A percentile compares a stretch with the other conserved stretches of the same genome.
Conservation (phyloP, 1,140 invertebrate species). For the Drosophila quadrilineata region DNA sequence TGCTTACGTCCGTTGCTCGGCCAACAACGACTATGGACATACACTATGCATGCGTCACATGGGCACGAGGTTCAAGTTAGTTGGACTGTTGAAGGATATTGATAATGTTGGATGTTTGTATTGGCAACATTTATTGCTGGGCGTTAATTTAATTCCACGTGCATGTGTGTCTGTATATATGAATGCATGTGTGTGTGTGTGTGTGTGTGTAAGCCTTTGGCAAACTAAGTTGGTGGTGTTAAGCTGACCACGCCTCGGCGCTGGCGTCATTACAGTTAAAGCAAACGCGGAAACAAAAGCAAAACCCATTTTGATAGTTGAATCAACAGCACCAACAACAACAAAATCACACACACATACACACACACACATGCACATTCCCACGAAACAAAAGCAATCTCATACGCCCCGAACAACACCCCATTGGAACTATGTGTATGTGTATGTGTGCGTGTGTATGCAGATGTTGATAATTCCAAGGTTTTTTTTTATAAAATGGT, state of each 20-base stretch:
- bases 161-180: too few relatives aligned
- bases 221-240: constrained; percentile 2
- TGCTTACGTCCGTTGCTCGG: too few relatives aligned
- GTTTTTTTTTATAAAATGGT: constrained; percentile 62
- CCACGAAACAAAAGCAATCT: constrained; percentile 7
- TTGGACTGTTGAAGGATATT: too few relatives aligned
- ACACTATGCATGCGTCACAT: too few relatives aligned
- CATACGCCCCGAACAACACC: constrained; percentile 32
- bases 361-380: neutral
- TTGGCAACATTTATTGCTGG: too few relatives aligned
- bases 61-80: too few relatives aligned
- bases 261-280: constrained; percentile 19
- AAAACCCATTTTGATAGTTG: constrained; percentile 44
- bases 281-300: constrained; percentile 14
- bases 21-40: too few relatives aligned
- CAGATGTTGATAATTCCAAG: constrained; percentile 46
- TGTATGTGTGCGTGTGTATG: constrained; percentile 23
- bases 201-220: constrained; percentile 11
- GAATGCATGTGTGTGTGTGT: neutral
- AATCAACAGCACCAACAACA: constrained; percentile 27
- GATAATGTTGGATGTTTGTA: too few relatives aligned
- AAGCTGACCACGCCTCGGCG: constrained; percentile 45
- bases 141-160: too few relatives aligned
- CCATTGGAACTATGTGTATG: constrained; percentile 6
- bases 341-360: neutral